These are phyloP conservation scores for Brachymystax lenok DNA, from an alignment of 2,797 vertebrate genomes.

Conservation along the genomic window DNA sequence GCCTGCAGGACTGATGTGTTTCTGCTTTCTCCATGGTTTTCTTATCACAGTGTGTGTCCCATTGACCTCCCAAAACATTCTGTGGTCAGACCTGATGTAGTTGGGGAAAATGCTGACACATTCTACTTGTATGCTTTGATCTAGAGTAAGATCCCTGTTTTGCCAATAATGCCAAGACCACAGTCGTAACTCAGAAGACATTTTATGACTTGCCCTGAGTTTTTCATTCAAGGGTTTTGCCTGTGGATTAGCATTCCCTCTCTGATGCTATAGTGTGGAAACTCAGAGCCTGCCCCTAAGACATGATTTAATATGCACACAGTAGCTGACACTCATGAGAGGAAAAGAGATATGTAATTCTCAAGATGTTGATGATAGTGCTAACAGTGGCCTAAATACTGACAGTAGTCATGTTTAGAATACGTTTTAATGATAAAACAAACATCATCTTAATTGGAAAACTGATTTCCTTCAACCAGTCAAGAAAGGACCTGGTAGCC, in stretches of 20 bases:
- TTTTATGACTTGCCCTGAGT: slow-evolving; percentile 23
- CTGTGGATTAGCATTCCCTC: slow-evolving; percentile 23
- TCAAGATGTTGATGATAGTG: slow-evolving; percentile 41
- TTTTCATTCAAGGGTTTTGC: slow-evolving; percentile 30
- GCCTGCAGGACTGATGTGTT: background rate
- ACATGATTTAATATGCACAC: slow-evolving; percentile 18
- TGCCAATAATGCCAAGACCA: slow-evolving; percentile 36
- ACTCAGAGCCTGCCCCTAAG: background rate
- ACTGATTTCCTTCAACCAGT: background rate
- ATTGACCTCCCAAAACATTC: slow-evolving; percentile 3
- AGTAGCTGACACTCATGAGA: slow-evolving; percentile 24
- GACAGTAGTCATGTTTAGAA: slow-evolving; percentile 41
- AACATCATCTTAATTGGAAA: background rate
- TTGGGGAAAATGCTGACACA: slow-evolving; percentile 52
- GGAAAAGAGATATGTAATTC: slow-evolving; percentile 26
- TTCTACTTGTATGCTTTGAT: slow-evolving; percentile 36
- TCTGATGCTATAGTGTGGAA: slow-evolving; percentile 20
- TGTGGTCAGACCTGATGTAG: slow-evolving; percentile 27
- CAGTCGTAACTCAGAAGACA: background rate
- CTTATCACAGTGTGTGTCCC: background rate
- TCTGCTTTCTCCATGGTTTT: background rate
- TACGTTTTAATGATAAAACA: background rate
- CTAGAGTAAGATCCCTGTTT: slow-evolving; percentile 59
- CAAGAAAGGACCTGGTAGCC: background rate
- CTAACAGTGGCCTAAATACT: slow-evolving; percentile 23